Evolutionary conservation across 2,888 invertebrate species (phyloP), one percentile per base, ranked within the genome.

Genomic region (Drosophila stalkeri): DNA sequence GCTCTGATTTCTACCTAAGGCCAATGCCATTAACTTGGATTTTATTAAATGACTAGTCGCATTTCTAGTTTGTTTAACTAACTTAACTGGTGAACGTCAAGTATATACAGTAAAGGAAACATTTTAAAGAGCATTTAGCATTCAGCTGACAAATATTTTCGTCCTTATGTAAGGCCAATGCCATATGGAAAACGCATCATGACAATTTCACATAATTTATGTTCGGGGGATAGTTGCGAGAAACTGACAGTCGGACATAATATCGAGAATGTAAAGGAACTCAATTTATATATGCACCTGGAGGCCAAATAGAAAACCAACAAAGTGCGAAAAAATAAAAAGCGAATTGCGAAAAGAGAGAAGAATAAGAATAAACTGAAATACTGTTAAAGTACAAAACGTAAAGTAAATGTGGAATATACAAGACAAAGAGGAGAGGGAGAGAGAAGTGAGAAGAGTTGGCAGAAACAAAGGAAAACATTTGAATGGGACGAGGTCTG

Each of bases 301-400:
- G 73, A 56, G 59, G 49, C 55, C 64, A 52, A 52, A 73, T 18
- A 35, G 35, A 49, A 76, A 64, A 49, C 60, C 56, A 77, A 69
- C 75, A 77, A 80, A 82, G 84, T 82, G 82, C 82, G 82, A 83
- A 73, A 77, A 79, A 82, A 70, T 80, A 80, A 59, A 80, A 59
- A 64, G 65, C 43, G 43, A 63, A 44, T 37, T 18, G 62, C 63
- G 44, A 56, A 60, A 33, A 51, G 1, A 41, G 18, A 41, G 55
- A 55, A 27, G 18, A 55, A 41, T 41, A 41, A 16, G 52, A 37
- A 41, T 55, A 0, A 41, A 41, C 41, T 41, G 55, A 47, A 59
- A 23, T 47, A 47, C 59, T 37, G 35, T 39, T 54, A 39, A 55
- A 55, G 39, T 39, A 60, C 41, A 60, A 51, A 27, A 52, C 20